A percentile compares a stretch with the other conserved stretches of the same genome.
Conservation (phyloP, 2,797 vertebrate genomes). For the Enteromius unitaeniatus region DNA sequence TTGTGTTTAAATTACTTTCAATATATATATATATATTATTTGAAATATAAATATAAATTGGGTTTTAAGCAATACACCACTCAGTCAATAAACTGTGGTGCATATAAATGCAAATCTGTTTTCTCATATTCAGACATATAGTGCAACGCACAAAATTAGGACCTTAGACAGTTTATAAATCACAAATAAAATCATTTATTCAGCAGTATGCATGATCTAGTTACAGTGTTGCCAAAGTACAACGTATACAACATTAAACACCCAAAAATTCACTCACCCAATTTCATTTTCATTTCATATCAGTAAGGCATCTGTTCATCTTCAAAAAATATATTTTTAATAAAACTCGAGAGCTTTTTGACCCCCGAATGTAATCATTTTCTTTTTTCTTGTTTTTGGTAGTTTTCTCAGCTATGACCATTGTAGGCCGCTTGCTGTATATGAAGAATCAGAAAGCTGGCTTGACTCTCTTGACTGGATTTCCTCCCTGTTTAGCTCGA, state of each 20-base stretch:
- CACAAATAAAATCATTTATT: background rate
- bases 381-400: background rate
- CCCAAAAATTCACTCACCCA: background rate
- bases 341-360: background rate
- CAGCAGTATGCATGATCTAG: background rate
- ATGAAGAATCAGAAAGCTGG: background rate
- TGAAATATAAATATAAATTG: background rate
- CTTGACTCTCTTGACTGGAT: slow-evolving; percentile 66
- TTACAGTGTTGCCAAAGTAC: background rate
- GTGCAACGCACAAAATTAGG: background rate
- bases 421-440: background rate
- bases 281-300: background rate
- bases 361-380: background rate
- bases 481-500: slow-evolving; percentile 3
- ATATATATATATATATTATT: background rate
- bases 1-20: background rate
- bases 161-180: background rate
- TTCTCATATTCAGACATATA: background rate
- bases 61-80: background rate
- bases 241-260: background rate
- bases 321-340: background rate
- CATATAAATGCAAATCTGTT: background rate
- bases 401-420: background rate
- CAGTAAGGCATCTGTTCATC: background rate
- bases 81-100: background rate